Conservation (phyloP, 1,140 invertebrate genomes). For the Drosophila simulans region DNA sequence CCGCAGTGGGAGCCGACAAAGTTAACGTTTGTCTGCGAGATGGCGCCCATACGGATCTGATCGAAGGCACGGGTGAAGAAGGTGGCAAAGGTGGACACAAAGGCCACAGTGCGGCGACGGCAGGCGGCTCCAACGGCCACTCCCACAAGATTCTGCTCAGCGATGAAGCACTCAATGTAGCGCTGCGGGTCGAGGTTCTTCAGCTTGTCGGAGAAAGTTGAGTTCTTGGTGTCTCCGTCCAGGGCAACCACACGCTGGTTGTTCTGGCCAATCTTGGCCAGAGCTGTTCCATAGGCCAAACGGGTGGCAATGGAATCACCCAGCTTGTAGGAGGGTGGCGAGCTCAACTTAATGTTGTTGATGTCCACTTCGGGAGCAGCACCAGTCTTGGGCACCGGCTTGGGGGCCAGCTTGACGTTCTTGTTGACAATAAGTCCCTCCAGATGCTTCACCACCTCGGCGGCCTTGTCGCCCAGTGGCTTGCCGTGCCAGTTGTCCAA, state of each 20-base stretch:
- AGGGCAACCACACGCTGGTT: conserved; percentile 95
- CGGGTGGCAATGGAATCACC: conserved; percentile 95
- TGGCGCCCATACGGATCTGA: conserved; percentile 99
- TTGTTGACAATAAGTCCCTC: conserved; percentile 88
- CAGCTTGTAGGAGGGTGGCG: conserved; percentile 93
- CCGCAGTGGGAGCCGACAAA: conserved; percentile 98
- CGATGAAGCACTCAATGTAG: conserved; percentile 99
- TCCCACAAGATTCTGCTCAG: conserved; percentile 98
- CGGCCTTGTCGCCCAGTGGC: conserved; percentile 93
- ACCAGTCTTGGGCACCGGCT: conserved; percentile 89
- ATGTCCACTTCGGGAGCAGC: conserved; percentile 91
- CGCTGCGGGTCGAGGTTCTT: conserved; percentile 90
- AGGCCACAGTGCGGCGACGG: conserved; percentile 94
- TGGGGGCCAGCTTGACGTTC: conserved; percentile 86
- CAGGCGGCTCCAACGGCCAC: conserved; percentile 97
- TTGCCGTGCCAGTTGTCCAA: conserved; percentile 99
- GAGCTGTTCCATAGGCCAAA: conserved; percentile 96
- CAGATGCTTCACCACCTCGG: conserved; percentile 90
- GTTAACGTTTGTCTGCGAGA: conserved; percentile 99
- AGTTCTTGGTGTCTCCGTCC: conserved; percentile 99
- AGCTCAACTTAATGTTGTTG: conserved; percentile 90
- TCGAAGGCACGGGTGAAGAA: conserved; percentile 99
- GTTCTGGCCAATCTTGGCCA: conserved; percentile 94
- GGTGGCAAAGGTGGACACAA: conserved; percentile 98
- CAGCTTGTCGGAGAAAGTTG: conserved; percentile 97